Evolutionary conservation across 1,140 invertebrate species (phyloP).

Genomic region (Drosophila pandora): DNA sequence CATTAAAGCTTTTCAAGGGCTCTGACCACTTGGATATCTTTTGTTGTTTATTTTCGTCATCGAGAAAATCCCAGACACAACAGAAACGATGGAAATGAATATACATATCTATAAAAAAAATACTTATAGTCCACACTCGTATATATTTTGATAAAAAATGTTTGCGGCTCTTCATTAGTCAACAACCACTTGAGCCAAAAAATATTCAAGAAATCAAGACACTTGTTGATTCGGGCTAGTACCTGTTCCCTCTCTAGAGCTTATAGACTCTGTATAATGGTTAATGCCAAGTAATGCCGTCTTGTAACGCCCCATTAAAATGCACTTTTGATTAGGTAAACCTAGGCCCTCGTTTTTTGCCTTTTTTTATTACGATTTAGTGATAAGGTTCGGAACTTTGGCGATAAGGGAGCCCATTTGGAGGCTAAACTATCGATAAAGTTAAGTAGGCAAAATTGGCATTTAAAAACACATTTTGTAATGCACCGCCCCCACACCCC

Average conservation of each 20-base stretch:
- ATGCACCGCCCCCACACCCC: background rate
- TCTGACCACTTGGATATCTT: conserved; percentile 7
- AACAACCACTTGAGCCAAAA: conserved; percentile 9
- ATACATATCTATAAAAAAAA: conserved; percentile 18
- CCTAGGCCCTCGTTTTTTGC: background rate
- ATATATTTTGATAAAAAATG: conserved; percentile 31
- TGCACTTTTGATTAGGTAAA: conserved; percentile 33
- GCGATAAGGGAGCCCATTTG: conserved; percentile 25
- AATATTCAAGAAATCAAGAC: conserved; percentile 11
- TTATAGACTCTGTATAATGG: background rate
- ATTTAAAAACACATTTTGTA: conserved; percentile 60
- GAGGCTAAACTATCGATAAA: conserved; percentile 59
- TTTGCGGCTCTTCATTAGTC: conserved; percentile 35
- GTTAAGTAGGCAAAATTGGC: conserved; percentile 43
- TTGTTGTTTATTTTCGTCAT: conserved; percentile 50
- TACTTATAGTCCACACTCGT: conserved; percentile 1
- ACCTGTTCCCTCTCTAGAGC: background rate
- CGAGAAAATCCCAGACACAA: conserved; percentile 34
- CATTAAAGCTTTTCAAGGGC: conserved; percentile 33
- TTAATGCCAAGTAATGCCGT: background rate
- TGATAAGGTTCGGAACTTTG: conserved; percentile 1
- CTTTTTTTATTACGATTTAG: background rate
- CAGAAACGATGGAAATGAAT: conserved; percentile 8
- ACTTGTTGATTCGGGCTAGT: conserved; percentile 25
- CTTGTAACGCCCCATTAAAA: conserved; percentile 43